Base-by-base conservation (phyloP, 2,888 invertebrate species). In the Heteropelma amictum region DNA sequence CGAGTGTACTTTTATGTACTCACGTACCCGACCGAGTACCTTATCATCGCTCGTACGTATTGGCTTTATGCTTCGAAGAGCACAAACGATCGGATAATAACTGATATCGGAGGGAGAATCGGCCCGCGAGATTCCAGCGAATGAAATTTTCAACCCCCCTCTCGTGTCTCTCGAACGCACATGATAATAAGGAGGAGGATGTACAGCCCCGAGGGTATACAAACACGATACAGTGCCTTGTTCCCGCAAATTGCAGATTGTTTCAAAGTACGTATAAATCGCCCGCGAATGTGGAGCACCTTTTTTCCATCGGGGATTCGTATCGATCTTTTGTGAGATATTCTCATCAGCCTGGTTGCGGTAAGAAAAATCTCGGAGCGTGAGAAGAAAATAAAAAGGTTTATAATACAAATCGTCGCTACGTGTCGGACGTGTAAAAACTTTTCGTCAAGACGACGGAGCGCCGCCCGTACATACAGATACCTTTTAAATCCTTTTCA, bases 71-170 rank as follows among this genome's bases (percentile, higher is more conserved):
- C 61, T 67, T 56, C 65, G 61, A 6, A n/a, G n/a, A 47, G 69
- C 63, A 75, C 61, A 61, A 71, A 67, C 56, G 71, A 75, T 71
- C 67, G 71, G 70, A 68, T 75, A 75, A 75, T 75, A 75, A 75
- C 71, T 71, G 71, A 75, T 75, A 75, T 75, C 75, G 67, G n/a
- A n/a, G n/a, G 51, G 71, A 49, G 56, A 64, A 40, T 63, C 54
- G 38, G 49, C 19, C 33, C 40, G 45, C 28, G n/a, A 17, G 47
- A 49, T 23, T 38, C 26, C 17, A 49, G 28, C 51, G 45, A 51
- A 35, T 28, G 47, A 69, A 71, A 67, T 71, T 28, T n/a, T n/a
- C 58, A 71, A 67, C 47, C 35, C 7, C 47, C 19, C 26, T 26
- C 53, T 8, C 12, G 21, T 49, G 71, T 33, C 54, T 67, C 54